phyloP scores from a whole-genome alignment of 2,113 vertebrate genomes.

The Protobothrops flavoviridis region DNA sequence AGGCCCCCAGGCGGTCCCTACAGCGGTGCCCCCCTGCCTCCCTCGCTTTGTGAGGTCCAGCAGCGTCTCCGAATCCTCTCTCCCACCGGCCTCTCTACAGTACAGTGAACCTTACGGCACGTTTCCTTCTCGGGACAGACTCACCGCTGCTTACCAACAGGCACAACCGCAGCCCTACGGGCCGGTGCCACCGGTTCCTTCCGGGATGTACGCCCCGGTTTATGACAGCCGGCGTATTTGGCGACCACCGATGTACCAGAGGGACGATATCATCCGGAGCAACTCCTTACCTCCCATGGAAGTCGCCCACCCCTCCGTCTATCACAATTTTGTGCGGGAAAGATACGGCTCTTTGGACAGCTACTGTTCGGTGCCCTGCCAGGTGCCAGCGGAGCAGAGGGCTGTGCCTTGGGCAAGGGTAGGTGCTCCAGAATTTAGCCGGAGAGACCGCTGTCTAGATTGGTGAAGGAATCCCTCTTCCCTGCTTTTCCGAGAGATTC shows the following conservation, averaged over 20 bases:
- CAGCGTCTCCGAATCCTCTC: constrained; percentile 85
- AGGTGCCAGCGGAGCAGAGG: constrained; percentile 81
- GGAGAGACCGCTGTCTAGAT: rapidly evolving
- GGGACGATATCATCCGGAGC: constrained; percentile 90
- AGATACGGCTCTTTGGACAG: constrained; percentile 94
- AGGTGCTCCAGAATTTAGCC: constrained; percentile 16
- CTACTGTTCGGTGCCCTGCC: constrained; percentile 86
- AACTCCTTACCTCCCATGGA: constrained; percentile 95
- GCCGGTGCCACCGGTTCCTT: constrained; percentile 81
- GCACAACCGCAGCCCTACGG: constrained; percentile 83
- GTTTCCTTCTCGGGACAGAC: constrained; percentile 82
- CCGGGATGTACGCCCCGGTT: constrained; percentile 89
- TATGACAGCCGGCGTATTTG: constrained; percentile 94
- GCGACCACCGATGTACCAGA: constrained; percentile 93
- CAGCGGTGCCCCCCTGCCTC: constrained; percentile 83
- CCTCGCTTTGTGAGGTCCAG: constrained; percentile 88
- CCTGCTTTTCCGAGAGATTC: neutral
- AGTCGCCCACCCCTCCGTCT: constrained; percentile 89
- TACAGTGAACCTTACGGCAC: constrained; percentile 81
- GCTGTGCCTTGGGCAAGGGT: constrained; percentile 86
- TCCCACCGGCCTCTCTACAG: constrained; percentile 81
- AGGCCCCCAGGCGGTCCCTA: constrained; percentile 78
- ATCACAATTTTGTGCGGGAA: constrained; percentile 88
- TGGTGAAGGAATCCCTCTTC: no score
- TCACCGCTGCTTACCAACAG: constrained; percentile 81